Conservation (phyloP, 2,797 vertebrate species). For the Megalops cyprinoides region DNA sequence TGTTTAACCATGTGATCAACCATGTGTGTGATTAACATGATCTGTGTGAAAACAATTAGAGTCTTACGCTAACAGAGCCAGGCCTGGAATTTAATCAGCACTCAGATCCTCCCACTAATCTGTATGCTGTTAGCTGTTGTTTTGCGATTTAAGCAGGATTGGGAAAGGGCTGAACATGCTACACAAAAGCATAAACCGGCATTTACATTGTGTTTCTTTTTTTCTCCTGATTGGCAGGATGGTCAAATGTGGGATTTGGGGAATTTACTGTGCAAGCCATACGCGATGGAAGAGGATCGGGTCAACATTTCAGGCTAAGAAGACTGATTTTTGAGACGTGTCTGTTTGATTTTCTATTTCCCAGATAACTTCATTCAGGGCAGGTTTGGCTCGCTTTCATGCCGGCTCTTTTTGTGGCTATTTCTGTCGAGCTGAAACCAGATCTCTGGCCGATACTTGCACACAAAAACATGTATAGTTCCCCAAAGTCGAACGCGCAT, state of each 20-base stretch:
- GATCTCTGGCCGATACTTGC: background rate
- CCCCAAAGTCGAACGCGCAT: background rate
- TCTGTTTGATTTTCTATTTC: background rate
- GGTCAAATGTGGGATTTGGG: background rate
- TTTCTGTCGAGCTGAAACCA: background rate
- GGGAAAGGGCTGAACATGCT: too few species aligned
- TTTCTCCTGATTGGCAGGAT: background rate
- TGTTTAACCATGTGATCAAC: slow-evolving; percentile 16
- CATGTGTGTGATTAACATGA: slow-evolving; percentile 23
- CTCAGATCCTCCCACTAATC: background rate
- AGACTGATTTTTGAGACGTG: background rate
- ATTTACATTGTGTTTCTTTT: background rate
- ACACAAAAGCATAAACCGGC: background rate
- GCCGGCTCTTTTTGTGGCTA: background rate
- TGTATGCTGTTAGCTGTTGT: background rate
- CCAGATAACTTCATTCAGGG: too few species aligned
- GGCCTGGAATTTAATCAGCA: background rate
- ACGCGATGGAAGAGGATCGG: background rate
- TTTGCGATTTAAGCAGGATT: background rate
- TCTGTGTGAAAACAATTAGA: slow-evolving; percentile 1
- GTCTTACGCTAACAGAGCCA: slow-evolving; percentile 10
- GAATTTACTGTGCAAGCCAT: background rate
- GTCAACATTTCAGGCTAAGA: slow-evolving; percentile 6
- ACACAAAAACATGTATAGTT: background rate
- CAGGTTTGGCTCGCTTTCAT: background rate